Percentiles rank a stretch among this genome's conserved stretches.
phyloP scores from a whole-genome alignment of 2,797 vertebrate genomes.

The Halcyon badia region DNA sequence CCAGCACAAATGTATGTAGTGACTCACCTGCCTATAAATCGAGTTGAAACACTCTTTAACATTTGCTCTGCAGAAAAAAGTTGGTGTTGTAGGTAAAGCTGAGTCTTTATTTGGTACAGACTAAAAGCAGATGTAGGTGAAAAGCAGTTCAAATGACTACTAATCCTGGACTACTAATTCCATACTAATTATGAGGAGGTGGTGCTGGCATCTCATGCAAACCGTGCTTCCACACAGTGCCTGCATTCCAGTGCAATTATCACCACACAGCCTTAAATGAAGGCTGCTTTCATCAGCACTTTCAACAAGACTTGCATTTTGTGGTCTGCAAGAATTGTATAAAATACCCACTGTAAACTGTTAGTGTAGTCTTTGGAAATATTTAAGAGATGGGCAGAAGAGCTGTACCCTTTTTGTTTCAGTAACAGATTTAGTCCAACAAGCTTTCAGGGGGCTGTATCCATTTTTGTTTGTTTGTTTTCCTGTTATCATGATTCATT shows the following conservation, averaged over 20 bases:
- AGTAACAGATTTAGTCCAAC: neutral
- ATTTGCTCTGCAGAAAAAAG: neutral
- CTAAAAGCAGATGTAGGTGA: neutral
- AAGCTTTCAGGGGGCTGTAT: neutral
- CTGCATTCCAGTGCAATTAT: neutral
- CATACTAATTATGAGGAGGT: neutral
- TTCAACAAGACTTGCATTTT: neutral
- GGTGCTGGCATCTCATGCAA: neutral
- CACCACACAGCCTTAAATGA: neutral
- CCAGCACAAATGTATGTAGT: accelerated
- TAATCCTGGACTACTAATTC: neutral
- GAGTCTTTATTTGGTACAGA: neutral
- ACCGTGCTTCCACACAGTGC: neutral
- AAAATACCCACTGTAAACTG: neutral
- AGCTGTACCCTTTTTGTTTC: neutral
- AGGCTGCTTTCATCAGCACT: neutral
- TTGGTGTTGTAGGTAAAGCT: neutral
- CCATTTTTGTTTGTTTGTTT: neutral
- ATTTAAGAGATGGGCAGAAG: neutral
- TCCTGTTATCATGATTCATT: neutral
- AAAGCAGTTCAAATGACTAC: neutral
- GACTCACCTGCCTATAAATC: neutral
- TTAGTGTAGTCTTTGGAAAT: neutral
- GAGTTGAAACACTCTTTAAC: neutral
- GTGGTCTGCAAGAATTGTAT: neutral